phyloP scores from a whole-genome alignment of 2,888 invertebrate genomes.

The Xanthorhoe spadicearia region DNA sequence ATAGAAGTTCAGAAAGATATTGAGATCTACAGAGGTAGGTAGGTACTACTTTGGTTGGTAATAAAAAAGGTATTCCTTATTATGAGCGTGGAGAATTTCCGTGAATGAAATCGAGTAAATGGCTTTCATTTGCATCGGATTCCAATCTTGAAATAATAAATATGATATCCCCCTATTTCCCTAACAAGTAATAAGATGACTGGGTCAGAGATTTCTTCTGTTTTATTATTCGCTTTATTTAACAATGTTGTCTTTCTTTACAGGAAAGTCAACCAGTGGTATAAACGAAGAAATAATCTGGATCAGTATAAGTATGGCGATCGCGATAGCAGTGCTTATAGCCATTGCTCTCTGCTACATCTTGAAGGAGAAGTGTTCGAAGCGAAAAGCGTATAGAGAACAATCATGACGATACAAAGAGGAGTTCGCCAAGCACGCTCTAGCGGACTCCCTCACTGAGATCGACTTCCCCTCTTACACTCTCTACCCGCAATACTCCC shows the following conservation, averaged over 20 bases:
- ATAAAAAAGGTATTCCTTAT: slow-evolving; percentile 19
- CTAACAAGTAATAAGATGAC: background rate
- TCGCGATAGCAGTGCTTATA: slow-evolving; percentile 91
- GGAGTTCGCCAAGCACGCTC: slow-evolving; percentile 79
- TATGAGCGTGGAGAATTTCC: slow-evolving; percentile 4
- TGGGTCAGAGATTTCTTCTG: background rate
- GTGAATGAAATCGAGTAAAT: slow-evolving; percentile 11
- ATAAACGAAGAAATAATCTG: slow-evolving; percentile 95
- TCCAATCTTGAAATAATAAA: slow-evolving; percentile 2
- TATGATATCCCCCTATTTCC: background rate
- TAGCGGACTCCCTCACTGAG: slow-evolving; percentile 74
- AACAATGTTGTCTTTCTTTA: slow-evolving; percentile 19
- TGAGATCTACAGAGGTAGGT: background rate
- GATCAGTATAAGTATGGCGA: slow-evolving; percentile 95
- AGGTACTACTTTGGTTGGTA: slow-evolving; percentile 6
- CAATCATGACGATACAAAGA: slow-evolving; percentile 87
- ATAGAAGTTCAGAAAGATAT: background rate
- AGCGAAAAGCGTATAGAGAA: slow-evolving; percentile 86
- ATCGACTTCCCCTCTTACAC: slow-evolving; percentile 73
- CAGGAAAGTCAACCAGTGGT: slow-evolving; percentile 92
- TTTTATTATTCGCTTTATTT: background rate
- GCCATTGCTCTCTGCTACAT: slow-evolving; percentile 93
- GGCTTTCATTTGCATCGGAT: slow-evolving; percentile 18
- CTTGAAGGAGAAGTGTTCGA: slow-evolving; percentile 91
- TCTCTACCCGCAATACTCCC: slow-evolving; percentile 77